Base-by-base conservation (phyloP, 2,888 invertebrate species). In the Tigriopus californicus region DNA sequence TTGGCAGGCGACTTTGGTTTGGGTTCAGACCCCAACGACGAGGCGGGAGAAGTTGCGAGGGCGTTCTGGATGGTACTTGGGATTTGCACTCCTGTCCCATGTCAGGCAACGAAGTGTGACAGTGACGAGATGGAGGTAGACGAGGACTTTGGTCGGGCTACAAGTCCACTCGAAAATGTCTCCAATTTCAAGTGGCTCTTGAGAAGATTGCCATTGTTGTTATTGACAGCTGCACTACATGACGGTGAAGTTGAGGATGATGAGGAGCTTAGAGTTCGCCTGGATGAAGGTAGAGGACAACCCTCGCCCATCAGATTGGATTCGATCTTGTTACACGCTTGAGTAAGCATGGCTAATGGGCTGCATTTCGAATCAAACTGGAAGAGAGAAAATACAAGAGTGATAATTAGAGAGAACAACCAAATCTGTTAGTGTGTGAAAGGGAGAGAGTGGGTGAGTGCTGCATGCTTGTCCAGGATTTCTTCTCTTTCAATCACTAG, bases 281-380 rank as follows among this genome's bases (percentile, higher is more conserved):
- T 33, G 41, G 54, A 33, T 15, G 54, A 54, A 40, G 54, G n/a
- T 13, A 41, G 41, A 11, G 54, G 41, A 15, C 33, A 41, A 40
- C 40, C 25, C 41, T 33, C 18, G 40, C 41, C 54, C 54, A 54
- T 54, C 41, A 57, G 20, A 13, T 57, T 47, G 44, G 57, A 46
- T 46, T 57, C 57, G 44, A 57, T 44, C 41, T 57, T 40, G 41
- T 57, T 57, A 33, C 57, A 57, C 20, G 57, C 47, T 13, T 41
- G 44, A 24, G 57, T 47, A 6, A 57, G 57, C 57, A 57, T 57
- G 13, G 44, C 57, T 15, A 57, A 46, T 12, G 57, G 57, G 41
- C 57, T 57, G 13, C 33, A 20, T 54, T 54, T 54, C 40, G 54
- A 41, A 15, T 54, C 54, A 8, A 54, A 15, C 54, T 54, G 40